Percentiles rank a stretch among this genome's conserved stretches.
Evolutionary conservation across 2,888 invertebrate species (phyloP).

Genomic region (Balanococcus diminutus): DNA sequence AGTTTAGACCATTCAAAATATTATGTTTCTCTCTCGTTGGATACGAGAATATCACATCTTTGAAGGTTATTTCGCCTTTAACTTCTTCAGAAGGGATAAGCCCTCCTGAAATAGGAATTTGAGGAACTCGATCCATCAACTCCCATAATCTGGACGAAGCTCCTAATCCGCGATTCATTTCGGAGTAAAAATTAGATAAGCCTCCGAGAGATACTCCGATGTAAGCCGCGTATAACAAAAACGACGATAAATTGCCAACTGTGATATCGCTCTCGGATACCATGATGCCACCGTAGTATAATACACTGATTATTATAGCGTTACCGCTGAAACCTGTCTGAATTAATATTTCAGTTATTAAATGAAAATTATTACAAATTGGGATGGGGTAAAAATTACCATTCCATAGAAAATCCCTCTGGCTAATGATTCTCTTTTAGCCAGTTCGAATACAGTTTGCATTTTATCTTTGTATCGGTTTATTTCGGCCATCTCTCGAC

Average conservation of each 20-base stretch:
- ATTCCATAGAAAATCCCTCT: conserved; percentile 89
- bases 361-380: neutral
- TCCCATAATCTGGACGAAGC: conserved; percentile 90
- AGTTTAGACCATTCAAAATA: conserved; percentile 71
- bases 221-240: conserved; percentile 92
- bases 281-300: conserved; percentile 91
- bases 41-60: conserved; percentile 76
- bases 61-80: conserved; percentile 75
- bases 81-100: conserved; percentile 66
- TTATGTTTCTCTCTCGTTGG: conserved; percentile 68
- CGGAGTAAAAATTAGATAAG: conserved; percentile 90
- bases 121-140: conserved; percentile 79
- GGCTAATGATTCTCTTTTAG: conserved; percentile 85
- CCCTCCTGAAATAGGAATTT: conserved; percentile 79
- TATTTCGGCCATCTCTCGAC: conserved; percentile 81
- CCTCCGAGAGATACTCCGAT: conserved; percentile 90
- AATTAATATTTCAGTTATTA: conserved; percentile 57
- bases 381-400: conserved; percentile 64
- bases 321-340: conserved; percentile 89
- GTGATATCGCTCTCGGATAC: conserved; percentile 78
- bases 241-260: conserved; percentile 90
- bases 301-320: conserved; percentile 83
- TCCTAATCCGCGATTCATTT: conserved; percentile 90
- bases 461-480: conserved; percentile 72
- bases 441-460: conserved; percentile 74